Evolutionary conservation across 2,113 vertebrate species (phyloP), one percentile per base, ranked within the genome.

Genomic region (Osmerus eperlanus): DNA sequence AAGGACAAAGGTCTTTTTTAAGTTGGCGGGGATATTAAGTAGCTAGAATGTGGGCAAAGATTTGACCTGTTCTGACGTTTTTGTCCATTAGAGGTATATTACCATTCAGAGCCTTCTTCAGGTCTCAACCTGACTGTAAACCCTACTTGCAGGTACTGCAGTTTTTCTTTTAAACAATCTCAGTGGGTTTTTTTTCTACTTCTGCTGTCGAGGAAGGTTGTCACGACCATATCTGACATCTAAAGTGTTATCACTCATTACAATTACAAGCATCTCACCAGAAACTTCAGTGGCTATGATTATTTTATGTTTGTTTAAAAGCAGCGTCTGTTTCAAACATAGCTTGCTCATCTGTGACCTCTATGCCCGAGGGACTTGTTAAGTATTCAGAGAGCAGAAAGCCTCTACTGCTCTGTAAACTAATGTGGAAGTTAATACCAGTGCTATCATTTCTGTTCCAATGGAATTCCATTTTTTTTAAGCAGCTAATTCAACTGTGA

Each of bases 221-320:
- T 29, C 60, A 64, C 25, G 36, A 7, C 53, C 12, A 53, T 59
- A 72, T 79, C 25, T 67, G 52, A 68, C 28, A 28, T n/a, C 63
- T 12, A 65, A 65, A 41, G 21, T 51, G 68, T 71, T 58, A 74
- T 72, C 16, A 67, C 51, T 73, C 66, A 78, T 70, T 68, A 79
- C 58, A 75, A 28, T 55, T 60, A 75, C 52, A 68, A 29, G 36
- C 23, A 9, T 58, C 4, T 70, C 73, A 32, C 54, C 21, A 59
- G 63, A 67, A 56, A 60, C 15, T 67, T 56, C 28, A 76, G 66
- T 12, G 68, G 62, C 65, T 55, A 69, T 76, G 60, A 78, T 80
- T 78, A 77, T 72, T 75, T 77, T 47, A 29, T 78, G 68, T 74
- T 63, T 74, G 66, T 77, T 82, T 68, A 75, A 65, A 76, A 60